phyloP scores from a whole-genome alignment of 2,797 vertebrate species.

The Lagodon rhomboides region DNA sequence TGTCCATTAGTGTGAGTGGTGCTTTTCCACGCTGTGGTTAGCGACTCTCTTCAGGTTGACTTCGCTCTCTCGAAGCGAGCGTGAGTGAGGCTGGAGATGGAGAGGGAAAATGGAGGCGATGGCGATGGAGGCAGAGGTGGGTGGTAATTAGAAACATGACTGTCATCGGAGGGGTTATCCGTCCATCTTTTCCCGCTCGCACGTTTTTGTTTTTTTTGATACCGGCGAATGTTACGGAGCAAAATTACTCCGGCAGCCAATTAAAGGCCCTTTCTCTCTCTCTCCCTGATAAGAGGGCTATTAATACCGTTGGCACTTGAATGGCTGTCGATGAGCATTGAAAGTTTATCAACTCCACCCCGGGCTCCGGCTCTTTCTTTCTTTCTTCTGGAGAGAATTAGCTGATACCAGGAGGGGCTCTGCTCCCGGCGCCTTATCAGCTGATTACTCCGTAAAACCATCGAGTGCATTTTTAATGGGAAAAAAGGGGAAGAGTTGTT shows the following conservation, averaged over 20 bases:
- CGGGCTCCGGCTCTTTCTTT: constrained; percentile 29
- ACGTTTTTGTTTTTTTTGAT: constrained; percentile 37
- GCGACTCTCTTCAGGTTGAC: constrained; percentile 65
- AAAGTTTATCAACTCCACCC: constrained; percentile 69
- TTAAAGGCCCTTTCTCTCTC: constrained; percentile 63
- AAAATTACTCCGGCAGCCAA: constrained; percentile 69
- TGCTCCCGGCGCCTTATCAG: constrained; percentile 67
- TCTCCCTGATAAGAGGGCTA: constrained; percentile 66
- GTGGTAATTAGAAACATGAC: constrained; percentile 75
- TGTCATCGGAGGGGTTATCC: constrained; percentile 66
- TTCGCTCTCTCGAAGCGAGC: constrained; percentile 56
- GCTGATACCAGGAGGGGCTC: constrained; percentile 53
- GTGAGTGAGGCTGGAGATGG: constrained; percentile 23
- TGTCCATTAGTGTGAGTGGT: constrained; percentile 79
- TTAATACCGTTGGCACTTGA: constrained; percentile 71
- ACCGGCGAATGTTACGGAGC: constrained; percentile 30
- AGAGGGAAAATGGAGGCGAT: constrained; percentile 38
- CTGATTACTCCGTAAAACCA: constrained; percentile 67
- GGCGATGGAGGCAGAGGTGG: constrained; percentile 57
- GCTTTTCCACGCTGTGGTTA: constrained; percentile 51
- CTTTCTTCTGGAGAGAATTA: constrained; percentile 61
- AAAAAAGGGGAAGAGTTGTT: constrained; percentile 43
- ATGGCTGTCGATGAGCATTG: constrained; percentile 53
- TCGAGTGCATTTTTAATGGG: constrained; percentile 70
- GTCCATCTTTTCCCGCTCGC: constrained; percentile 39